Percentiles rank a stretch among this genome's conserved stretches.
Evolutionary conservation across 2,888 invertebrate genomes (phyloP).

Genomic region (Epirrhoe tristata): DNA sequence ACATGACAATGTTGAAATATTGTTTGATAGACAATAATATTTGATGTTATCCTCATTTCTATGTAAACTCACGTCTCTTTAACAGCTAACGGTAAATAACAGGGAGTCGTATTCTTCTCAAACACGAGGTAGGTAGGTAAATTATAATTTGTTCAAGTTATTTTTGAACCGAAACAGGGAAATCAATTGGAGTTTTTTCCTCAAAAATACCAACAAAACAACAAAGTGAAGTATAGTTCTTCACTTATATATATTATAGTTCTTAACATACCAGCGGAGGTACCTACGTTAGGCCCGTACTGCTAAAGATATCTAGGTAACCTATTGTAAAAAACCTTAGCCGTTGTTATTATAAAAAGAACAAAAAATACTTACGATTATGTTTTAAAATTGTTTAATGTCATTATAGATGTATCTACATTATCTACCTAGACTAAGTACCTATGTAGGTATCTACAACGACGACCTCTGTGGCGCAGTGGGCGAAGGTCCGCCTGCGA

Average conservation of each 20-base stretch:
- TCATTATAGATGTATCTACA: too few species aligned
- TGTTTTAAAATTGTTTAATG: too few species aligned
- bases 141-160: not conserved
- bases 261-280: too few species aligned
- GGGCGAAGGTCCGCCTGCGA: too few species aligned
- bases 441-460: too few species aligned
- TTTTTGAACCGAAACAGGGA: not conserved
- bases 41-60: slow-evolving; percentile 6
- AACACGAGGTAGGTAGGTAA: not conserved
- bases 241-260: not conserved
- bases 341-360: too few species aligned
- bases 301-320: too few species aligned
- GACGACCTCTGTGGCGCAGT: too few species aligned
- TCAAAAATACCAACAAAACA: not conserved
- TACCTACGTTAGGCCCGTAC: too few species aligned
- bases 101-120: not conserved
- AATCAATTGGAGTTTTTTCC: not conserved
- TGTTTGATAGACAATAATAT: slow-evolving; percentile 26
- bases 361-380: too few species aligned
- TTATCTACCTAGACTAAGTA: too few species aligned
- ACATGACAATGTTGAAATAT: slow-evolving; percentile 5
- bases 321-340: too few species aligned
- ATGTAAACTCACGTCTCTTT: not conserved
- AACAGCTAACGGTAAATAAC: not conserved
- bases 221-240: not conserved